A percentile compares a stretch with the other conserved stretches of the same genome.
phyloP scores from a whole-genome alignment of 2,113 vertebrate species.

The Peromyscus californicus region DNA sequence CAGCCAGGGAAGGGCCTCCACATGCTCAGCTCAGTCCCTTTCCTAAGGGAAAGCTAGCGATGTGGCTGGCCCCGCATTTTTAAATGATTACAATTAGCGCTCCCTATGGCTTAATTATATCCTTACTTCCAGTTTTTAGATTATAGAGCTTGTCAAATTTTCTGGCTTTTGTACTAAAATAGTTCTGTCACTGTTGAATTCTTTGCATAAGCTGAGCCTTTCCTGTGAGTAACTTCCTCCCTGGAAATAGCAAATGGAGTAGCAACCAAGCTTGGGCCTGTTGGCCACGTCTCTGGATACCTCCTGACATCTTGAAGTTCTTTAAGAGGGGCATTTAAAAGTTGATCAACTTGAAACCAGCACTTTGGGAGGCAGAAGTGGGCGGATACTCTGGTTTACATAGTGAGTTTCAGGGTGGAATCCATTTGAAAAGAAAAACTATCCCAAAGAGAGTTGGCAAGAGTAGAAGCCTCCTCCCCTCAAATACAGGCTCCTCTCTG shows the following conservation, averaged over 20 bases:
- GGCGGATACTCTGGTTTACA: background rate
- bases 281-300: background rate
- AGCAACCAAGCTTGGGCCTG: background rate
- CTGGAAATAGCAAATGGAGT: background rate
- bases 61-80: constrained; percentile 52
- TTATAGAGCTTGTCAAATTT: constrained; percentile 69
- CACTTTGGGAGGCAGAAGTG: too few species aligned
- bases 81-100: constrained; percentile 65
- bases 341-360: constrained; percentile 52
- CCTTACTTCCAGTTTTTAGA: constrained; percentile 71
- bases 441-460: background rate
- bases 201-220: constrained; percentile 15
- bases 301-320: background rate
- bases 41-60: constrained; percentile 20
- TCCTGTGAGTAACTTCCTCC: constrained; percentile 50
- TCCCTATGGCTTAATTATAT: constrained; percentile 74
- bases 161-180: constrained; percentile 65
- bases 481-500: background rate
- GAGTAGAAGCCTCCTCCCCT: constrained; percentile 11
- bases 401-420: background rate
- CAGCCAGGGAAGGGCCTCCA: background rate
- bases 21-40: background rate
- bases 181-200: constrained; percentile 62
- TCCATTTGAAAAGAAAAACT: background rate
- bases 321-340: constrained; percentile 3